A percentile compares a stretch with the other conserved stretches of the same genome.
These are phyloP conservation scores for Sarcophilus harrisii DNA, from an alignment of 2,797 vertebrate genomes.

Conservation along the genomic window DNA sequence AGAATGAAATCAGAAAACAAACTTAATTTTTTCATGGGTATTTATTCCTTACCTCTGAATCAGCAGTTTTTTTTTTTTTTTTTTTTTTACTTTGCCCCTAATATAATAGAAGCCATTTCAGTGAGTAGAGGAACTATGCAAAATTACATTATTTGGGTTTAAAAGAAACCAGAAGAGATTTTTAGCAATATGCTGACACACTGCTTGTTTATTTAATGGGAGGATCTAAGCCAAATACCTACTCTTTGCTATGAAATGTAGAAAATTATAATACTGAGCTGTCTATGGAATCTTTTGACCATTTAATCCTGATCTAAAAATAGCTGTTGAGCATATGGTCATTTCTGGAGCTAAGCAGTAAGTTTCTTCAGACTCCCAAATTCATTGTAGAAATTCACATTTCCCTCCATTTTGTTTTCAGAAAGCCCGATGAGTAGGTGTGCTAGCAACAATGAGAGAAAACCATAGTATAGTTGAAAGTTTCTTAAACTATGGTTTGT, in stretches of 20 bases:
- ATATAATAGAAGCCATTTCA: neutral
- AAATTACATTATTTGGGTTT: neutral
- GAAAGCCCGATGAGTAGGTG: neutral
- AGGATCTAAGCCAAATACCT: neutral
- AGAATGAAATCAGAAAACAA: neutral
- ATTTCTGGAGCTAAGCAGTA: neutral
- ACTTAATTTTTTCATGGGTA: neutral
- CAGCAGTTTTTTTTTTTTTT: neutral
- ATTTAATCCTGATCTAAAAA: neutral
- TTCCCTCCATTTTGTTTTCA: neutral
- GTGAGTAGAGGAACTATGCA: neutral
- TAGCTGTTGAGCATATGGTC: neutral
- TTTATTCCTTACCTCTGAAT: neutral
- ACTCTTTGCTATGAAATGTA: neutral
- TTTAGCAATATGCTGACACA: neutral
- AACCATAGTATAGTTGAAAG: neutral
- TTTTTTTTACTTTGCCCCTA: neutral
- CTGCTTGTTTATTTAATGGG: neutral
- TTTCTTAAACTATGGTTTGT: neutral
- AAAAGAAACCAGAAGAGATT: neutral
- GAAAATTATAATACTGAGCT: neutral
- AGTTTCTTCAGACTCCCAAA: neutral
- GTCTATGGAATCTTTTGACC: neutral
- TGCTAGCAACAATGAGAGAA: neutral
- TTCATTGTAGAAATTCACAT: neutral